Base-by-base conservation (phyloP, 1,140 invertebrate genomes). In the Riptortus pedestris region DNA sequence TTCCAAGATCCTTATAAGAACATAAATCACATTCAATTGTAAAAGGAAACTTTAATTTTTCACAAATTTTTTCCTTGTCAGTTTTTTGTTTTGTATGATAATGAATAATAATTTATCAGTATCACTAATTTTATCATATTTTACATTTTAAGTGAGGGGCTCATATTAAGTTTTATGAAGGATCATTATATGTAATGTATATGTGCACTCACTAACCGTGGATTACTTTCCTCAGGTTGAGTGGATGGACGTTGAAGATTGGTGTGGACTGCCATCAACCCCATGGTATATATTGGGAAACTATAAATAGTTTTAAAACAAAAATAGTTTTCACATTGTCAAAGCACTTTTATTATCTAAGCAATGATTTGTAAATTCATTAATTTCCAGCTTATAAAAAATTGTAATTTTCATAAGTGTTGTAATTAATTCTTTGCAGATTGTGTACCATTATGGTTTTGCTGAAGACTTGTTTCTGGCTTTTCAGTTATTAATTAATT, bases 211-310 rank as follows among this genome's bases (percentile, higher is more conserved):
- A 71, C 69, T 71, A 71, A 71, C 70, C 65, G 24, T 67, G 68
- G 64, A 65, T 72, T 72, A 65, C 68, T 70, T 68, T 71, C 71
- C 70, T 69, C 69, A 72, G 71, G 71, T 71, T 63, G 71, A 67
- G 64, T 66, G 64, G 59, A 66, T 52, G 68, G 65, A 67, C 65
- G 66, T 64, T 58, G 63, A 65, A 67, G 67, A 59, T 63, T 59
- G 18, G 66, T 27, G 62, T 64, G 65, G 52, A 68, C 63, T 38
- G 52, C 51, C 62, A 24, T 63, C 62, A 67, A 66, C 66, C 66
- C 71, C 70, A 72, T 72, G 71, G 71, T 72, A 72, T 72, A 71
- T 72, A 72, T 72, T 69, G 69, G 28, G 52, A 29, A 24, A 33
- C 57, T 38, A 59, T 33, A 59, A 59, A n/a, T 67, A 60, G 65